A percentile compares a stretch with the other conserved stretches of the same genome.
These are phyloP conservation scores for Adelognathus sp. DNA, from an alignment of 2,888 invertebrate genomes.

Conservation along the genomic window DNA sequence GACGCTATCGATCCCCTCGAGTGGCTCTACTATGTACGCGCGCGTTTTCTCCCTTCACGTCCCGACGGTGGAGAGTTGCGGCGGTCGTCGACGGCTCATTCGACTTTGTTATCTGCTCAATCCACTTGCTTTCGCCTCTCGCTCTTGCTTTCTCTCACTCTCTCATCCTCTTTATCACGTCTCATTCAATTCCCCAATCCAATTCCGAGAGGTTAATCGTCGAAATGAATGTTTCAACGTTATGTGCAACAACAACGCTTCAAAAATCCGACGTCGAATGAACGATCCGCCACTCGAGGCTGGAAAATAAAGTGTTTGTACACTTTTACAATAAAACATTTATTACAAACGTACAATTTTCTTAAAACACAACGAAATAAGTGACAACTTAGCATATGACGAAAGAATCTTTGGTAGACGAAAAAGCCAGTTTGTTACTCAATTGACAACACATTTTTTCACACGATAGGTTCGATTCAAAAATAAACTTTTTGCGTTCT, in stretches of 20 bases:
- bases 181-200: conserved; percentile 21
- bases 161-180: background rate
- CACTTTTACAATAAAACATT: no score
- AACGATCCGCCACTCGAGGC: background rate
- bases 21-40: conserved; percentile 36
- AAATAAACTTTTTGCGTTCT: no score
- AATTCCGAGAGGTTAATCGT: conserved; percentile 15
- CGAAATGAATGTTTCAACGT: conserved; percentile 14
- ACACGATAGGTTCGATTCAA: no score
- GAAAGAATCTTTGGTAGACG: no score
- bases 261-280: background rate
- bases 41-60: conserved; percentile 5
- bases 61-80: background rate
- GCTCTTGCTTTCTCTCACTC: background rate
- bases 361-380: no score
- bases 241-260: background rate
- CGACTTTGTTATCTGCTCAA: conserved; percentile 44
- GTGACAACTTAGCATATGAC: no score
- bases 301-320: no score
- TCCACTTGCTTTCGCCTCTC: conserved; percentile 45
- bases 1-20: conserved; percentile 54
- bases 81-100: conserved; percentile 43
- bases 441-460: no score
- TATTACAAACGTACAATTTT: no score
- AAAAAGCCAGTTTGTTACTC: no score